Conservation (phyloP, 64 coral and sea anemone species). For the Trachythela sp. region DNA sequence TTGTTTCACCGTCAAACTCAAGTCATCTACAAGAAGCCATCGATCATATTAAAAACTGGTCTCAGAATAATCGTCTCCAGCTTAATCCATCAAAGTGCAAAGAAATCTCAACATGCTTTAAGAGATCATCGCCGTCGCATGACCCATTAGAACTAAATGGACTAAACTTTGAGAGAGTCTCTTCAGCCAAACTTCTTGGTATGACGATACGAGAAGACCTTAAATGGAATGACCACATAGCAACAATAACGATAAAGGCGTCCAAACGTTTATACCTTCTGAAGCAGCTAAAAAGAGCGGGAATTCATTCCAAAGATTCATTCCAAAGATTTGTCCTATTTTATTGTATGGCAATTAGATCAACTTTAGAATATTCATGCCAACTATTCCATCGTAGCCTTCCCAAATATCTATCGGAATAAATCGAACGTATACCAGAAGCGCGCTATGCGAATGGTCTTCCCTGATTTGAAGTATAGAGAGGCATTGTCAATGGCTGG, state of each 20-base stretch:
- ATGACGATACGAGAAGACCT: too few relatives aligned
- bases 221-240: conserved; percentile 36
- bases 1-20: conserved; percentile 15
- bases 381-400: conserved; percentile 46
- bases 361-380: background rate
- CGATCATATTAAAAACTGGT: conserved; percentile 44
- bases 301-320: conserved; percentile 21
- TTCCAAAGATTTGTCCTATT: conserved; percentile 35
- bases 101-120: background rate
- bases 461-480: conserved; percentile 8
- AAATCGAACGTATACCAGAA: conserved; percentile 40
- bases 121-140: too few relatives aligned
- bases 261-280: conserved; percentile 5
- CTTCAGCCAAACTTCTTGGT: too few relatives aligned
- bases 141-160: too few relatives aligned
- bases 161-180: too few relatives aligned
- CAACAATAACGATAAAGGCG: conserved; percentile 11
- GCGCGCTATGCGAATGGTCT: conserved; percentile 48
- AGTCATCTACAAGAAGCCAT: conserved; percentile 27
- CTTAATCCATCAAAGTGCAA: conserved; percentile 44
- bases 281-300: too few relatives aligned
- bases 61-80: conserved; percentile 32
- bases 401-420: conserved; percentile 27
- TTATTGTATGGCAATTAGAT: conserved; percentile 3
- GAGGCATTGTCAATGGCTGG: too few relatives aligned